Evolutionary conservation across 2,797 vertebrate species (phyloP).

Genomic region (Okamejei kenojei): DNA sequence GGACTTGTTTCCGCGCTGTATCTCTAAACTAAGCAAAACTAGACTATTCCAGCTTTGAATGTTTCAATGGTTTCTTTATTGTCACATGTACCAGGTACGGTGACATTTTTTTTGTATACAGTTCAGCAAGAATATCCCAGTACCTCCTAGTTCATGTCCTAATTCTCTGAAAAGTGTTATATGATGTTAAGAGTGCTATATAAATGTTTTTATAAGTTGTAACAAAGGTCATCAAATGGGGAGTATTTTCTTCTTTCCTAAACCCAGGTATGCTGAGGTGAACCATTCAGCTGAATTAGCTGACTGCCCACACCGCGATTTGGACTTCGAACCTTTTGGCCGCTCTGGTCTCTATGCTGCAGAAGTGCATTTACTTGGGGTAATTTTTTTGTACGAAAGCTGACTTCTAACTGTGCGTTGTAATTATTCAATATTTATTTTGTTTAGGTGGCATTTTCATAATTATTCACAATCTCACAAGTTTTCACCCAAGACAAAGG

Average conservation of each 20-base stretch:
- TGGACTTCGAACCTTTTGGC: background rate
- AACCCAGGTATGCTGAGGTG: background rate
- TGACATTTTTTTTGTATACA: too few species aligned
- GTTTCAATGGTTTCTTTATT: too few species aligned
- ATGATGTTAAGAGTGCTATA: too few species aligned
- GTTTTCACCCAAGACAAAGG: constrained; percentile 5
- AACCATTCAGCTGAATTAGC: background rate
- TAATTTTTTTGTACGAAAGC: background rate
- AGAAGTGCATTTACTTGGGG: background rate
- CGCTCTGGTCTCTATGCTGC: background rate
- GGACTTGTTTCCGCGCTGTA: too few species aligned
- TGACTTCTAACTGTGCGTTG: background rate
- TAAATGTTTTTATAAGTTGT: background rate
- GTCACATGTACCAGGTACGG: too few species aligned
- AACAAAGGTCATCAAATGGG: background rate
- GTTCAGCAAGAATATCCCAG: too few species aligned
- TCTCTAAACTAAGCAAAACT: too few species aligned
- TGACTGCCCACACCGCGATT: background rate
- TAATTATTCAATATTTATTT: background rate
- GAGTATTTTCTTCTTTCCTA: background rate
- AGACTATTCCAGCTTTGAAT: too few species aligned
- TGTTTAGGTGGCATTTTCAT: constrained; percentile 34
- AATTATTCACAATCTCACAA: constrained; percentile 32
- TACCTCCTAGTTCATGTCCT: too few species aligned
- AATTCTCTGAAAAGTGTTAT: too few species aligned